Percentiles rank a stretch among this genome's conserved stretches.
Evolutionary conservation across 2,797 vertebrate genomes (phyloP).

Genomic region (Odontamblyopus lacepedii): DNA sequence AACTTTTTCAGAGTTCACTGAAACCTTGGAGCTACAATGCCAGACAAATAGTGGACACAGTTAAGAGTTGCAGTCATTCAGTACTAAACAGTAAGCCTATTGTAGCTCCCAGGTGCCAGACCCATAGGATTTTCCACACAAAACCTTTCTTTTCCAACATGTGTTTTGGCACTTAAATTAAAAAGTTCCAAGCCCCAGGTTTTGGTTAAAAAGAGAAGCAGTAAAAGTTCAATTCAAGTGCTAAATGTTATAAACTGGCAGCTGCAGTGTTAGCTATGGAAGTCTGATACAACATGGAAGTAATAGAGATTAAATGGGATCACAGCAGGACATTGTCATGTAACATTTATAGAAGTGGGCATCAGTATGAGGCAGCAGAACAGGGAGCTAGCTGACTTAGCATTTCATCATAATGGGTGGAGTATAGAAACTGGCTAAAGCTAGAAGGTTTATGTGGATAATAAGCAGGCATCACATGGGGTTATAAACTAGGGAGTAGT

Average conservation of each 20-base stretch:
- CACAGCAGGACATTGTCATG: slow-evolving; percentile 5
- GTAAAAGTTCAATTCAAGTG: slow-evolving; percentile 18
- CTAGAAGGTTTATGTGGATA: slow-evolving; percentile 2
- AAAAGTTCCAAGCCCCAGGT: slow-evolving; percentile 33
- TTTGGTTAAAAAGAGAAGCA: slow-evolving; percentile 37
- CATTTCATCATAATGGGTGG: slow-evolving; percentile 12
- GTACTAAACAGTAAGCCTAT: slow-evolving; percentile 50
- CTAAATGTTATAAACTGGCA: slow-evolving; percentile 20
- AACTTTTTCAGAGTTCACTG: slow-evolving; percentile 49
- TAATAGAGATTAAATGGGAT: slow-evolving; percentile 42
- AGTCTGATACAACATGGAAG: slow-evolving; percentile 9
- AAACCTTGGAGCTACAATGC: slow-evolving; percentile 46
- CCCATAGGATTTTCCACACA: slow-evolving; percentile 59
- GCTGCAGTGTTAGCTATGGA: slow-evolving; percentile 31
- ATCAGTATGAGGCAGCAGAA: slow-evolving; percentile 7
- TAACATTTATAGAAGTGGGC: slow-evolving; percentile 14
- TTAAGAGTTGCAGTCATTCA: slow-evolving; percentile 30
- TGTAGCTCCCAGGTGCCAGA: slow-evolving; percentile 66
- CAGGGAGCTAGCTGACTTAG: slow-evolving; percentile 39
- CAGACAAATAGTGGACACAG: slow-evolving; percentile 39
- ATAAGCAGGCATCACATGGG: background rate
- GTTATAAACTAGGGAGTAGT: background rate
- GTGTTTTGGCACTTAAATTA: slow-evolving; percentile 54
- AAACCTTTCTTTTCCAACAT: slow-evolving; percentile 35
- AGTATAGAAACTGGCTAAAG: slow-evolving; percentile 9